These are phyloP conservation scores for Coilia nasus DNA, from an alignment of 2,797 vertebrate species.

Conservation along the genomic window DNA sequence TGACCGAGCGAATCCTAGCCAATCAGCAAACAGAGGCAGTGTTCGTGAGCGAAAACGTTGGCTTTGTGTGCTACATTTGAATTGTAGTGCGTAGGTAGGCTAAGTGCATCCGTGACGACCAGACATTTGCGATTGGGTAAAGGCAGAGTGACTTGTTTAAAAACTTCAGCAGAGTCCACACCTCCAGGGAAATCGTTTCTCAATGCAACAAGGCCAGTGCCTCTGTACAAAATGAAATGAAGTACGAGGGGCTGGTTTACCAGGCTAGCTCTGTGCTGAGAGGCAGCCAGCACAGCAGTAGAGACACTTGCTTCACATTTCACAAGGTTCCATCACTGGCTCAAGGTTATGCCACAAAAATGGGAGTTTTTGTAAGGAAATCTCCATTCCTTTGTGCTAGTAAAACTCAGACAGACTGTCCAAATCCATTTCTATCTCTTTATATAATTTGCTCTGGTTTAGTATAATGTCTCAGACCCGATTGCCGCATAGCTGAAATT, in stretches of 20 bases:
- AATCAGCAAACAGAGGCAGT: no score
- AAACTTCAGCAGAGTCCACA: no score
- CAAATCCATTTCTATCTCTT: slow-evolving; percentile 20
- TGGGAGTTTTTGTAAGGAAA: slow-evolving; percentile 23
- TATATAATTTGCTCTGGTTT: slow-evolving; percentile 32
- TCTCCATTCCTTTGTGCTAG: slow-evolving; percentile 23
- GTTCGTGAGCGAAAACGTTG: background rate
- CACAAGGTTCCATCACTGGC: slow-evolving; percentile 37
- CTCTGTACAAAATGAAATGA: no score
- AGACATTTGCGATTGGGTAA: no score
- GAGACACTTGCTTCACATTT: slow-evolving; percentile 36
- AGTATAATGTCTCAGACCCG: slow-evolving; percentile 18
- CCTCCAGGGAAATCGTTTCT: no score
- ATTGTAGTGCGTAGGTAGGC: no score
- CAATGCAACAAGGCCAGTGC: no score
- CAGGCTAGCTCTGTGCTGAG: background rate
- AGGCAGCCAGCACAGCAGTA: background rate
- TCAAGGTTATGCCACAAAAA: slow-evolving; percentile 29
- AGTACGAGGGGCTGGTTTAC: no score
- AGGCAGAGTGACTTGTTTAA: no score
- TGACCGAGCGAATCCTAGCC: no score
- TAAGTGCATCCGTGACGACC: no score
- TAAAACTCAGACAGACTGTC: slow-evolving; percentile 21
- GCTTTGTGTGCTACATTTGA: no score
- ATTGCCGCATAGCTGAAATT: slow-evolving; percentile 27